Percentiles rank a stretch among this genome's conserved stretches.
These are phyloP conservation scores for Tricholaema leucomelas DNA, from an alignment of 2,113 vertebrate species.

Conservation along the genomic window DNA sequence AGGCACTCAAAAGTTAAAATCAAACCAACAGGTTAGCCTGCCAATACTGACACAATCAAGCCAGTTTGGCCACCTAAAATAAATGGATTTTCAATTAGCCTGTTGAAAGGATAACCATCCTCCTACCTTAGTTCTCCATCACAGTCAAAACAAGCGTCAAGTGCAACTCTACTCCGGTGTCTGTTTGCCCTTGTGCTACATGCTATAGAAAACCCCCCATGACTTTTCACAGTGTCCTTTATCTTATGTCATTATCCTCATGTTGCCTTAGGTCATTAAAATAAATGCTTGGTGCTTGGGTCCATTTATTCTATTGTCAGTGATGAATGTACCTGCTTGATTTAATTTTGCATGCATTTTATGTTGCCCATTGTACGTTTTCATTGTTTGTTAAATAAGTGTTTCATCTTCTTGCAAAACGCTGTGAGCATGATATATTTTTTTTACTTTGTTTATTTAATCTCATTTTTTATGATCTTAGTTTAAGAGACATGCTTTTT, in stretches of 20 bases:
- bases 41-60: conserved; percentile 60
- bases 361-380: conserved; percentile 64
- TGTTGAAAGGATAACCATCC: conserved; percentile 55
- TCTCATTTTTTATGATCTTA: background rate
- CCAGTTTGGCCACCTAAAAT: conserved; percentile 49
- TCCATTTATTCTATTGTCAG: conserved; percentile 76
- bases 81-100: conserved; percentile 73
- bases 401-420: conserved; percentile 52
- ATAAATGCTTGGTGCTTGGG: conserved; percentile 71
- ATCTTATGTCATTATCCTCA: conserved; percentile 68
- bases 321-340: conserved; percentile 76
- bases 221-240: conserved; percentile 49
- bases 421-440: background rate
- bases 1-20: background rate
- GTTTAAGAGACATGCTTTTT: conserved; percentile 27
- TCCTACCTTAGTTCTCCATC: conserved; percentile 44
- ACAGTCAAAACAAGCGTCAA: conserved; percentile 61
- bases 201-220: background rate
- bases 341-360: conserved; percentile 76
- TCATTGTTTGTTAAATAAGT: conserved; percentile 68
- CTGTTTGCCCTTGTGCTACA: conserved; percentile 14
- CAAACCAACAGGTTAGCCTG: conserved; percentile 5
- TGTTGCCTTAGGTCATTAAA: conserved; percentile 73
- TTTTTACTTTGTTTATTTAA: background rate
- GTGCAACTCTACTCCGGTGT: background rate